Evolutionary conservation across 2,888 invertebrate genomes (phyloP).

Genomic region (Ophraella communa): DNA sequence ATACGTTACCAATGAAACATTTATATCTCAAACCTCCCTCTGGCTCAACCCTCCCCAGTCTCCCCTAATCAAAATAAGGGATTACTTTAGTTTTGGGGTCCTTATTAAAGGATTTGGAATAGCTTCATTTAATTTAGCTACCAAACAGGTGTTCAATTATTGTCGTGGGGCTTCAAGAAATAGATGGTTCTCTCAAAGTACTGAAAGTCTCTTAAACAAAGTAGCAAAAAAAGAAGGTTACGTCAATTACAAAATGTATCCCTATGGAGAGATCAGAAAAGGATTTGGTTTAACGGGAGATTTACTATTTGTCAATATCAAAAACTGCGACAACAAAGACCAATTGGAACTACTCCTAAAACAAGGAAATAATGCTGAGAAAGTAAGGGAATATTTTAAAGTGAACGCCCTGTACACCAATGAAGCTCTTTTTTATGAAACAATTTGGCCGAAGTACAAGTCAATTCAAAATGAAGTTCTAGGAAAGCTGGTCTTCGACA

Average conservation of each 20-base stretch:
- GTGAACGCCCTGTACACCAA: slow-evolving; percentile 26
- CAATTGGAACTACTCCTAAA: slow-evolving; percentile 26
- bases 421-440: slow-evolving; percentile 31
- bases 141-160: no score
- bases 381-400: slow-evolving; percentile 9
- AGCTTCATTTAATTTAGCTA: no score
- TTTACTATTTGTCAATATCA: slow-evolving; percentile 21
- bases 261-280: slow-evolving; percentile 2
- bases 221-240: background rate
- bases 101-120: no score
- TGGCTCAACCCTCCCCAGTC: no score
- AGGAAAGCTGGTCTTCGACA: slow-evolving; percentile 7
- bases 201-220: background rate
- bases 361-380: slow-evolving; percentile 13
- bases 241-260: background rate
- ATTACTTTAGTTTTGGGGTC: no score
- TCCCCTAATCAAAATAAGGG: no score
- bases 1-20: no score
- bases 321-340: slow-evolving; percentile 7
- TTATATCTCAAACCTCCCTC: no score
- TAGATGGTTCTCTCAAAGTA: no score
- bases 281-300: slow-evolving; percentile 35
- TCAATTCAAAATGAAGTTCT: slow-evolving; percentile 14
- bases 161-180: no score
- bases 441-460: slow-evolving; percentile 23